Evolutionary conservation across 2,888 invertebrate genomes (phyloP).

Genomic region (Heliconius erato): DNA sequence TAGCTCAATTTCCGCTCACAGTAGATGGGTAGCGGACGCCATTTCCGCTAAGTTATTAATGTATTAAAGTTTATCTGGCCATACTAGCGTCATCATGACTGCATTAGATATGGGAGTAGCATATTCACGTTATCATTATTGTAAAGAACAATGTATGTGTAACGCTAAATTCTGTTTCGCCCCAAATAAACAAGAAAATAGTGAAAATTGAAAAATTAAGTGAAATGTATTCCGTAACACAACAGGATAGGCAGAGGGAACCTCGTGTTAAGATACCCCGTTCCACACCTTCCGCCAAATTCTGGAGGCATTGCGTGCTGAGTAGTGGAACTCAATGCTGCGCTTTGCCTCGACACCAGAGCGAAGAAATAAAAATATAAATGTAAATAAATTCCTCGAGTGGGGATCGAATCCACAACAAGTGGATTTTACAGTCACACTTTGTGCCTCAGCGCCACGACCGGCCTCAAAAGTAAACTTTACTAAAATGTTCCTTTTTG

Average conservation of each 20-base stretch:
- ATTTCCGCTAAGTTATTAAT: slow-evolving; percentile 54
- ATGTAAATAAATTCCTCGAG: too few relatives aligned
- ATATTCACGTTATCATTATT: not conserved
- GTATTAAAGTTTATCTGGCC: slow-evolving; percentile 40
- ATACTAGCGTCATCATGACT: not conserved
- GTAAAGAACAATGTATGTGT: not conserved
- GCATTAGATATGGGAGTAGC: not conserved
- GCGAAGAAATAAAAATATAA: too few relatives aligned
- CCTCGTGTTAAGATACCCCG: too few relatives aligned
- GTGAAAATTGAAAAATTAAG: not conserved
- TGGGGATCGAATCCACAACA: too few relatives aligned
- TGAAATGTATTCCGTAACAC: too few relatives aligned
- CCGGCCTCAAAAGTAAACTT: not conserved
- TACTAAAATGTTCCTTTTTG: not conserved
- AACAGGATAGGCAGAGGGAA: too few relatives aligned
- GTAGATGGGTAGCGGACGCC: slow-evolving; percentile 55
- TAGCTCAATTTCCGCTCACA: slow-evolving; percentile 58
- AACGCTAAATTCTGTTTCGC: not conserved
- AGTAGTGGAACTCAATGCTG: too few relatives aligned
- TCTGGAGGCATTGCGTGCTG: too few relatives aligned
- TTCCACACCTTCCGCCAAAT: too few relatives aligned
- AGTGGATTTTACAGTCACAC: too few relatives aligned
- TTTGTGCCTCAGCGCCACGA: too few relatives aligned
- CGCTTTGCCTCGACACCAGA: too few relatives aligned
- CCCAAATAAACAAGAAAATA: not conserved